phyloP scores from a whole-genome alignment of 2,888 invertebrate genomes.

The Drosophila atroscutellata region DNA sequence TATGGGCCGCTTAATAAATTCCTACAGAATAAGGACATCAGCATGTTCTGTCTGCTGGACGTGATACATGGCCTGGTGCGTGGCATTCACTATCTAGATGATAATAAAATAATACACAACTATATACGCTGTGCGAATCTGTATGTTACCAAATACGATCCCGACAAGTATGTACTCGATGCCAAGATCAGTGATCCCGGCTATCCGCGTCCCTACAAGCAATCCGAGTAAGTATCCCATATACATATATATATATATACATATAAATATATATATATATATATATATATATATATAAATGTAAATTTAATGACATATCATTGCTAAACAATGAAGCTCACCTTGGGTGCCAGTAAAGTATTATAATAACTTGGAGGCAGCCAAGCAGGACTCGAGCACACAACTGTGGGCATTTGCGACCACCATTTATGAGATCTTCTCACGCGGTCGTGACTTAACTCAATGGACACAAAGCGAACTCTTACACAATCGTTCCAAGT shows the following conservation, averaged over 20 bases:
- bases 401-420: conserved; percentile 97
- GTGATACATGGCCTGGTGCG: conserved; percentile 92
- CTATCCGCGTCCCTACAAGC: conserved; percentile 87
- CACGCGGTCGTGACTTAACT: conserved; percentile 87
- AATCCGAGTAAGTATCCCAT: conserved; percentile 57
- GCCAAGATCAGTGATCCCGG: conserved; percentile 95
- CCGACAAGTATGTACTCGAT: conserved; percentile 87
- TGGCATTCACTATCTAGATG: conserved; percentile 94
- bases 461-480: conserved; percentile 83
- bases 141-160: conserved; percentile 90
- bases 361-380: conserved; percentile 88
- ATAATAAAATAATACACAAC: conserved; percentile 93
- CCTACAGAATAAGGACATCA: conserved; percentile 85
- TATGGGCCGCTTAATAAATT: conserved; percentile 90
- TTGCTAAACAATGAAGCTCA: conserved; percentile 86
- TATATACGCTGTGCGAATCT: conserved; percentile 93
- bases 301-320: background rate
- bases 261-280: background rate
- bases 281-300: background rate
- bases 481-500: conserved; percentile 52
- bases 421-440: conserved; percentile 96
- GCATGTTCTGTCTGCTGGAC: conserved; percentile 91
- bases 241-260: background rate
- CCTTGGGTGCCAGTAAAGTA: conserved; percentile 96
- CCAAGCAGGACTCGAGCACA: conserved; percentile 89